Evolutionary conservation across 2,113 vertebrate species (phyloP), one percentile per base, ranked within the genome.

Genomic region (Gobio gobio): DNA sequence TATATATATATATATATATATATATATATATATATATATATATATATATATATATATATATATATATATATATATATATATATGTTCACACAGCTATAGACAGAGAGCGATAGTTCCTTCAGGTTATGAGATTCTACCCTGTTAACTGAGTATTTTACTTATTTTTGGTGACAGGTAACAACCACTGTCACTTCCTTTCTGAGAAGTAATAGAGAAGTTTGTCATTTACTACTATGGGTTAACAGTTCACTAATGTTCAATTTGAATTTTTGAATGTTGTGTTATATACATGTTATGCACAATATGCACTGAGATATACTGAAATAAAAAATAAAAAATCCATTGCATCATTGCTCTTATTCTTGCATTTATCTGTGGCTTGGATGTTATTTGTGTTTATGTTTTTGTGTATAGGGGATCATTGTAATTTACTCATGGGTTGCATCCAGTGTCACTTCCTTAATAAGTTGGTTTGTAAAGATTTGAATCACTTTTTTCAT

Each of bases 141-240:
- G 12, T 7, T 73, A 45, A 29, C n/a, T n/a, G n/a, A n/a, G n/a
- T n/a, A n/a, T 29, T 29, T 29, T 29, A 29, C 29, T 29, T 29
- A 29, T 29, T 33, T 33, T 33, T 2, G 33, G 33, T 40, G 43
- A 70, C 36, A 10, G 22, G 10, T 73, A 24, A 73, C 5, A 6
- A 20, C 10, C 26, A 56, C 14, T 77, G 36, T 33, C 26, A 56
- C 49, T 77, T 77, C 74, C 74, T 33, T 56, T 54, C 7, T 22
- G 45, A 4, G 72, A 49, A 3, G 72, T 77, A 56, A 36, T 77
- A 54, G 74, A 77, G 24, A 77, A 77, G 14, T 54, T 29, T 54
- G 49, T 16, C 3, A 56, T 36, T 77, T 47, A 47, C 43, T 74
- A 47, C 43, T 74, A 24, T 74, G 40, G 22, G 29, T 29, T 43